These are phyloP conservation scores for Crocodylus rhombifer DNA, from an alignment of 2,797 vertebrate species.

Conservation along the genomic window DNA sequence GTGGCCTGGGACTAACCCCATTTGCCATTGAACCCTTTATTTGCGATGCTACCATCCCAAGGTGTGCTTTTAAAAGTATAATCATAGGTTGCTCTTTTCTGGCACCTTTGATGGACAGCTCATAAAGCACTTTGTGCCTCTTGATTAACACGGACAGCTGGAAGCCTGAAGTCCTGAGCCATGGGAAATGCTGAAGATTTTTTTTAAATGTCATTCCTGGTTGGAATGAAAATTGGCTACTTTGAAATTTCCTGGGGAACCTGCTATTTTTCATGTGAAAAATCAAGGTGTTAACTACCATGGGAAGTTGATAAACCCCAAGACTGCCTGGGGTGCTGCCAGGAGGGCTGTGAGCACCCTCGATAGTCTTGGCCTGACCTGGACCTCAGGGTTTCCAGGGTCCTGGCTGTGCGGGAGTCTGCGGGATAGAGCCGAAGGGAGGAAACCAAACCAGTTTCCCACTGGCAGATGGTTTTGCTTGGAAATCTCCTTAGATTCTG, in stretches of 20 bases:
- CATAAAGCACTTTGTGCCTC: background rate
- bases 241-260: background rate
- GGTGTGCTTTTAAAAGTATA: background rate
- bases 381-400: background rate
- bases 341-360: background rate
- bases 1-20: background rate
- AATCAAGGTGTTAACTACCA: background rate
- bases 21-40: background rate
- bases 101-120: background rate
- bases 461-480: too few relatives aligned
- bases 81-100: background rate
- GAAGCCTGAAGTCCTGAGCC: background rate
- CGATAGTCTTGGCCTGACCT: background rate
- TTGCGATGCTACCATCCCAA: background rate
- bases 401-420: background rate
- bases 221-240: background rate
- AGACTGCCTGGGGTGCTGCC: background rate
- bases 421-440: background rate
- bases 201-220: background rate
- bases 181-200: background rate
- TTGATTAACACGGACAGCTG: background rate
- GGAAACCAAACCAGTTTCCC: background rate
- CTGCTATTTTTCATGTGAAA: background rate
- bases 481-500: too few relatives aligned
- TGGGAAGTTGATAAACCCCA: too few relatives aligned